Base-by-base conservation (phyloP, 2,888 invertebrate species). In the Drosophila mulleri region DNA sequence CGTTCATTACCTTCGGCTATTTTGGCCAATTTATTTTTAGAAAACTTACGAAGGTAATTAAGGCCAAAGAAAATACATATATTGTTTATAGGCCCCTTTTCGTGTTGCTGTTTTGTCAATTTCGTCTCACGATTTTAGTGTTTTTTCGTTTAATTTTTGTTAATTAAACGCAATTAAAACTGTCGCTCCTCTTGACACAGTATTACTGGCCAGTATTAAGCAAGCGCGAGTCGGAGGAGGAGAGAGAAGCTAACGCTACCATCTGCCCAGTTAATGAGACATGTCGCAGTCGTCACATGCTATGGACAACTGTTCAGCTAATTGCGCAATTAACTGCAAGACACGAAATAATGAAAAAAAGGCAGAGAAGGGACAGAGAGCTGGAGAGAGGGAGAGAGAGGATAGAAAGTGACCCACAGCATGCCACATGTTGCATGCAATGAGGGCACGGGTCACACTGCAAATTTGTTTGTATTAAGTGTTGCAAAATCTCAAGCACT, bases 401-500 rank as follows among this genome's bases (percentile, higher is more conserved):
- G 5, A 23, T 23, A 35, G 32, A 41, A 20, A 56, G 39, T 67
- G 72, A 73, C 78, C 78, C 78, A 63, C 56, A 73, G 70, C 67
- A 44, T 72, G 83, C 85, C 89, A 88, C 84, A 89, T 84, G 84
- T 84, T 89, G 84, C 88, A 82, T 71, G 87, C 65, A 42, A 56
- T 29, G 61, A 4, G 44, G 52, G 56, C 56, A 61, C 20, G 67
- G 57, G 45, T 18, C 57, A 50, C 20, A 37, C 80, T 78, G 80
- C 66, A 68, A 79, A 82, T 88, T 82, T 87, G 80, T 59, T 82
- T 81, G 86, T 71, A 85, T 88, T 85, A 85, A 89, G 84, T 85
- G 89, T 60, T 67, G 80, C 64, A 71, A 89, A 85, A 85, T 85
- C 84, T 85, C 89, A 83, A 85, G 88, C 90, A 91, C 91, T 90